phyloP scores from a whole-genome alignment of 1,140 invertebrate genomes.

The Coelopa frigida region DNA sequence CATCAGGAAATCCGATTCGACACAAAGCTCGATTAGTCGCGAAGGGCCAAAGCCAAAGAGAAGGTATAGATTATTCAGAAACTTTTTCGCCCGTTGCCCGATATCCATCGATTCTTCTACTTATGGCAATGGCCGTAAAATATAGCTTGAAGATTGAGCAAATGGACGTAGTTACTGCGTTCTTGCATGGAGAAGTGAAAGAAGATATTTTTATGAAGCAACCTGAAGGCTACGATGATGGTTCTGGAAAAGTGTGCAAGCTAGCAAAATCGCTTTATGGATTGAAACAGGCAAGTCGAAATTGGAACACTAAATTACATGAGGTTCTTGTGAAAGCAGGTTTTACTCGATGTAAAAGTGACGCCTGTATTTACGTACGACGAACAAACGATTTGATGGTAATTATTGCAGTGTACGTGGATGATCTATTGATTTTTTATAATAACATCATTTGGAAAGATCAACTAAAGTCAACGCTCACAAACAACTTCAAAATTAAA shows the following conservation, averaged over 20 bases:
- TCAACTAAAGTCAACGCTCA: neutral
- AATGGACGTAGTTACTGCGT: slow-evolving; percentile 23
- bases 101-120: slow-evolving; percentile 13
- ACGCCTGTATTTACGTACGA: slow-evolving; percentile 15
- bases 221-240: slow-evolving; percentile 21
- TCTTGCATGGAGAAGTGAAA: too few species aligned
- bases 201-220: too few species aligned
- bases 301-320: slow-evolving; percentile 26
- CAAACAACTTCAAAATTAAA: slow-evolving; percentile 7
- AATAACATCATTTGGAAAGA: neutral
- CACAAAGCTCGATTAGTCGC: slow-evolving; percentile 33
- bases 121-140: slow-evolving; percentile 18
- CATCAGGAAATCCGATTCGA: slow-evolving; percentile 26
- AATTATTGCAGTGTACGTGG: slow-evolving; percentile 12
- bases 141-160: slow-evolving; percentile 19
- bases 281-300: slow-evolving; percentile 24
- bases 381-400: neutral
- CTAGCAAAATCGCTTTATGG: slow-evolving; percentile 27
- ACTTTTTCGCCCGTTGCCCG: slow-evolving; percentile 25
- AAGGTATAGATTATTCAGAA: slow-evolving; percentile 28
- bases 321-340: slow-evolving; percentile 14
- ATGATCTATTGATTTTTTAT: slow-evolving; percentile 6
- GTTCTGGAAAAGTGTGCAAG: slow-evolving; percentile 15
- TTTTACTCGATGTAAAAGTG: slow-evolving; percentile 12
- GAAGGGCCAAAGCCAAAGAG: slow-evolving; percentile 27